Conservation (phyloP, 2,797 vertebrate genomes). For the Miopithecus talapoin region DNA sequence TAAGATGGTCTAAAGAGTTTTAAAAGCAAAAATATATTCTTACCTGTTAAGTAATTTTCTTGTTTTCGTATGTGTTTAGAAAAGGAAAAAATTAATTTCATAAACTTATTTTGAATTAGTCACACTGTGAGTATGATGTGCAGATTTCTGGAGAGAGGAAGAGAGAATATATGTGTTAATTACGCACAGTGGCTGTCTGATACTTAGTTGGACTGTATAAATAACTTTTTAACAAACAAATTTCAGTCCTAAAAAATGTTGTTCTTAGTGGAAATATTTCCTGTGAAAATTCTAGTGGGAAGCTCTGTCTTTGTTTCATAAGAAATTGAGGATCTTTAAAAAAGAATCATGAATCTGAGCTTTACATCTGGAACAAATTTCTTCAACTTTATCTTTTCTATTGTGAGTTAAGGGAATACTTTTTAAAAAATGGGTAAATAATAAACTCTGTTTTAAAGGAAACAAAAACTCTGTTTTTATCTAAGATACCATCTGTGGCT, state of each 20-base stretch:
- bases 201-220: not conserved
- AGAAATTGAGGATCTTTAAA: constrained; percentile 13
- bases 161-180: not conserved
- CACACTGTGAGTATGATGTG: not conserved
- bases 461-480: not conserved
- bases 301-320: constrained; percentile 17
- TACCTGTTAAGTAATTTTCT: constrained; percentile 12
- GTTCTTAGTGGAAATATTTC: not conserved
- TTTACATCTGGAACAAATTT: not conserved
- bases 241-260: not conserved
- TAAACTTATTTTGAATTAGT: not conserved
- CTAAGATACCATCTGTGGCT: not conserved
- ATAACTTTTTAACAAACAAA: not conserved
- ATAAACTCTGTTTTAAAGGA: not conserved
- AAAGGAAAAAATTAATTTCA: not conserved
- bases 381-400: not conserved
- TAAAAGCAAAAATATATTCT: constrained; percentile 2
- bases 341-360: not conserved
- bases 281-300: not conserved
- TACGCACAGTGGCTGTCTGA: not conserved
- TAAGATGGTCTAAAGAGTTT: constrained; percentile 30
- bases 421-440: not conserved
- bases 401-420: not conserved
- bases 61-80: not conserved
- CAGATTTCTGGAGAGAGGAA: not conserved